These are phyloP conservation scores for Heterodera filipjevi DNA, from an alignment of 2,888 invertebrate species.

Conservation along the genomic window DNA sequence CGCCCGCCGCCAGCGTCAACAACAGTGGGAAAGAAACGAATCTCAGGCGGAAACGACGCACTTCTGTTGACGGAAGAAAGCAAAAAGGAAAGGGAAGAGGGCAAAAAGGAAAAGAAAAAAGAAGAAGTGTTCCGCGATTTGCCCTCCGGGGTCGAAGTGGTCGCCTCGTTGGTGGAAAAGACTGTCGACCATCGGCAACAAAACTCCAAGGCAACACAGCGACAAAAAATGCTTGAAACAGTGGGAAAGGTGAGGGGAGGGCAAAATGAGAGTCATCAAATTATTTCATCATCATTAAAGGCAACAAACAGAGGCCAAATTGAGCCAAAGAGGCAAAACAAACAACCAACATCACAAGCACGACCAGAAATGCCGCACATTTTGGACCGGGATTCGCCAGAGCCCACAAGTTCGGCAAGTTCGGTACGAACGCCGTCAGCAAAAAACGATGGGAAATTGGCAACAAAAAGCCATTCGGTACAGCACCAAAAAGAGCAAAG, in stretches of 20 bases:
- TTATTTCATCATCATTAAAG: background rate
- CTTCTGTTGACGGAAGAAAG: background rate
- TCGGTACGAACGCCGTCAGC: no score
- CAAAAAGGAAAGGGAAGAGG: background rate
- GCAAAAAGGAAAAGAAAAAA: background rate
- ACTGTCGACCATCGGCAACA: background rate
- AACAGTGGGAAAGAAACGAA: background rate
- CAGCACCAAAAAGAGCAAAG: background rate
- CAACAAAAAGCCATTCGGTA: background rate
- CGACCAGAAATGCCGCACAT: background rate
- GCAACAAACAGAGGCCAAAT: background rate
- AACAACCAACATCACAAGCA: no score
- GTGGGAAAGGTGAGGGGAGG: background rate
- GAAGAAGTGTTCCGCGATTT: constrained; percentile 12
- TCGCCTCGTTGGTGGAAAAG: background rate
- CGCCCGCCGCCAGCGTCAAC: background rate
- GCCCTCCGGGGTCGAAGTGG: constrained; percentile 12
- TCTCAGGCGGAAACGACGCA: background rate
- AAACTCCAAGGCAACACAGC: background rate
- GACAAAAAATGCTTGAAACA: background rate
- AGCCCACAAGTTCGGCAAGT: background rate
- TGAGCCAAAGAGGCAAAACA: background rate
- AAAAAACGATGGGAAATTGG: no score
- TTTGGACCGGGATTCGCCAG: constrained; percentile 5
- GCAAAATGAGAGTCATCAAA: background rate